A percentile compares a stretch with the other conserved stretches of the same genome.
These are phyloP conservation scores for Lasioglossum villosulum DNA, from an alignment of 2,888 invertebrate genomes.

Conservation along the genomic window DNA sequence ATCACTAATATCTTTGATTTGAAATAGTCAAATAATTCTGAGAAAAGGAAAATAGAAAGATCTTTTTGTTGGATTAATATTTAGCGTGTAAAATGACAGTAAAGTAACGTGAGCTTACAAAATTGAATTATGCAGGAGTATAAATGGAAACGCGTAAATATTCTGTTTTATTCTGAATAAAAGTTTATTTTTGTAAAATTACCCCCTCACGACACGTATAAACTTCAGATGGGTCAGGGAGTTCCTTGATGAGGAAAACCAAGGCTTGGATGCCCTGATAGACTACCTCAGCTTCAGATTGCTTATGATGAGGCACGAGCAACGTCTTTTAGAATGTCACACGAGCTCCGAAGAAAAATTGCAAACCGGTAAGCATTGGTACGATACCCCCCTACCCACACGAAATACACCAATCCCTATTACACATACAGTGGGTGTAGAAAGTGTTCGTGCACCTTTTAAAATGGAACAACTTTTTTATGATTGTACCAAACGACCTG, in stretches of 20 bases:
- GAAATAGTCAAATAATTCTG: too few species aligned
- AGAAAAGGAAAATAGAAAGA: too few species aligned
- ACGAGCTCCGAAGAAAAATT: constrained; percentile 92
- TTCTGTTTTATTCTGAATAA: neutral
- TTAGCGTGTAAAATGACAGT: too few species aligned
- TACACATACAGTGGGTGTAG: too few species aligned
- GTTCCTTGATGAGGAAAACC: constrained; percentile 98
- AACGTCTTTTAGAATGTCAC: constrained; percentile 91
- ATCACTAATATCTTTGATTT: too few species aligned
- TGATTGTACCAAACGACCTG: too few species aligned
- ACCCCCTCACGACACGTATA: neutral
- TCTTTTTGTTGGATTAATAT: too few species aligned
- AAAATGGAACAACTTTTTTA: too few species aligned
- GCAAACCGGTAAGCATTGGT: constrained; percentile 81
- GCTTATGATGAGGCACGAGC: constrained; percentile 97
- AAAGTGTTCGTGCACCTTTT: too few species aligned
- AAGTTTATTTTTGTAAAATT: neutral
- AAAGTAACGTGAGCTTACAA: too few species aligned
- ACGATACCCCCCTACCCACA: too few species aligned
- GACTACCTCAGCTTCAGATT: constrained; percentile 98
- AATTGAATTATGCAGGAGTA: neutral
- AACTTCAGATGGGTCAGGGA: constrained; percentile 97
- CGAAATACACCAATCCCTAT: neutral
- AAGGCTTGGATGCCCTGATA: constrained; percentile 97
- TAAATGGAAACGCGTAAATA: neutral